phyloP scores from a whole-genome alignment of 1,140 invertebrate genomes.

The Drosophila pandora region DNA sequence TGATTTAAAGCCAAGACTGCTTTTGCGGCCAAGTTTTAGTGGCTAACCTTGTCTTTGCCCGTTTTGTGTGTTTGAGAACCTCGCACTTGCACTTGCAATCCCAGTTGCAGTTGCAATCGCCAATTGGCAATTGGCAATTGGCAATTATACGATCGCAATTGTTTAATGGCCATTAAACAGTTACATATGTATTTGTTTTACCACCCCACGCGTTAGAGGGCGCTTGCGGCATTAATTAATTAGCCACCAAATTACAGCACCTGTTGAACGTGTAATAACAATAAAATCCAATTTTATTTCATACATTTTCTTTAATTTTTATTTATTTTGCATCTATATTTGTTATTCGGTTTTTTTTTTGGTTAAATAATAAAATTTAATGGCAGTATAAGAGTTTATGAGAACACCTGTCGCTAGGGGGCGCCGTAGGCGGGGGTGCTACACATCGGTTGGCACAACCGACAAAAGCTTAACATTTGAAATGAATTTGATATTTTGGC shows the following conservation, averaged over 20 bases:
- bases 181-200: neutral
- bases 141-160: conserved; percentile 32
- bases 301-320: neutral
- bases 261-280: neutral
- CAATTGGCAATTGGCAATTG: conserved; percentile 35
- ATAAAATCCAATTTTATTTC: neutral
- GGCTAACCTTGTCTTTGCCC: conserved; percentile 74
- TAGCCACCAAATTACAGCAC: neutral
- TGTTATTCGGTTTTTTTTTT: neutral
- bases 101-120: conserved; percentile 44
- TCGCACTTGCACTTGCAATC: conserved; percentile 69
- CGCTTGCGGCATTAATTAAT: neutral
- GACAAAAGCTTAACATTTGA: neutral
- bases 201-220: conserved; percentile 1
- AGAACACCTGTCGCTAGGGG: neutral
- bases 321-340: neutral
- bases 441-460: neutral
- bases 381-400: neutral
- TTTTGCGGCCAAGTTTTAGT: conserved; percentile 24
- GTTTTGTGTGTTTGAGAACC: conserved; percentile 66
- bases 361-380: neutral
- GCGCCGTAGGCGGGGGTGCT: neutral
- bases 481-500: neutral
- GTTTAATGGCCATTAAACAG: conserved; percentile 12
- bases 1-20: conserved; percentile 70